These are phyloP conservation scores for Synanthedon andrenaeformis DNA, from an alignment of 2,888 invertebrate genomes.

Conservation along the genomic window DNA sequence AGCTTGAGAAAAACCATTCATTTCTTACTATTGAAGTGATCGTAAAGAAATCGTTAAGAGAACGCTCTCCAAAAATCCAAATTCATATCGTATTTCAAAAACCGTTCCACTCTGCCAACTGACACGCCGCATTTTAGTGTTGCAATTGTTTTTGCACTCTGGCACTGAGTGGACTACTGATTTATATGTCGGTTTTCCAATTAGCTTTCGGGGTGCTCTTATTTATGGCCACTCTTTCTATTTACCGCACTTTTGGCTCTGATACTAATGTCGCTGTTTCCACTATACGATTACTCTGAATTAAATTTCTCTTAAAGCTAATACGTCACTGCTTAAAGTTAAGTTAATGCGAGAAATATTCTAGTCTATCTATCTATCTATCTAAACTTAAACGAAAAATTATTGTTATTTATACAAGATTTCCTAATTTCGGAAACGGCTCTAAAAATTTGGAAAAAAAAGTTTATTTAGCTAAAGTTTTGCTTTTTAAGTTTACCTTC, in stretches of 20 bases:
- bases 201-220: constrained; percentile 55
- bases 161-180: constrained; percentile 38
- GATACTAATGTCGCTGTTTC: not conserved
- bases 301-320: too few species aligned
- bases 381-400: too few species aligned
- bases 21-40: not conserved
- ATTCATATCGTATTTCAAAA: constrained; percentile 16
- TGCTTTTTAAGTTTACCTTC: too few species aligned
- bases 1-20: not conserved
- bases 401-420: too few species aligned
- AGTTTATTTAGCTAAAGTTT: too few species aligned
- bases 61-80: constrained; percentile 1
- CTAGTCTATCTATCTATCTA: too few species aligned
- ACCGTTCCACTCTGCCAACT: constrained; percentile 11
- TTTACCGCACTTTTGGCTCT: constrained; percentile 50
- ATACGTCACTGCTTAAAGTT: too few species aligned
- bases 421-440: too few species aligned
- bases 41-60: not conserved
- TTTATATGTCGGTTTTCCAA: constrained; percentile 61
- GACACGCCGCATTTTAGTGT: constrained; percentile 23
- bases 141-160: constrained; percentile 40
- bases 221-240: constrained; percentile 56
- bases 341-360: too few species aligned
- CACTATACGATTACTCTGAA: too few species aligned
- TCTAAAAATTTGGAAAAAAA: too few species aligned